Evolutionary conservation across 2,888 invertebrate genomes (phyloP), one percentile per base, ranked within the genome.

Genomic region (Horisme vitalbata): DNA sequence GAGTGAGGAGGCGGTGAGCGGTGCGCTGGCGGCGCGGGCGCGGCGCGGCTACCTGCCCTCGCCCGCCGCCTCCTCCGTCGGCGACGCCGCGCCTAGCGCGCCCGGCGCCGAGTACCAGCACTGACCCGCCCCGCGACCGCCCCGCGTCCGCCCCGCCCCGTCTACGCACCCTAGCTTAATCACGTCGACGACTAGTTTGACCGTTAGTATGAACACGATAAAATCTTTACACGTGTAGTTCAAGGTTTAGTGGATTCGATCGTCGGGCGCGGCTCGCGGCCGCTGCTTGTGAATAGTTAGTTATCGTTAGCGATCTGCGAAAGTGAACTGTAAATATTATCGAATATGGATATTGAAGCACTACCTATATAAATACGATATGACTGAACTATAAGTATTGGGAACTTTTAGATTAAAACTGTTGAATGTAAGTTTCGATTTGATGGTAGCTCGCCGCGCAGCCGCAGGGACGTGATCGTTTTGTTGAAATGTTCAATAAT

Each of bases 1-100:
- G 93, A 96, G 95, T 95, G 95, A 96, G 92, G 95, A 95, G 90
- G 91, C 91, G 84, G 91, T 93, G 86, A 30, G 91, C 91, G 86
- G 91, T 85, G 83, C 31, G 37, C n/a, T 90, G 85, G 85, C 83
- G 48, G 49, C 47, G 36, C 56, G 52, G 48, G 49, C 47, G 36
- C 56, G 52, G 63, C 84, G 89, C 82, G 87, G 86, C 57, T 79
- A 79, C 78, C 71, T 71, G 73, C 79, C 79, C 48, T 77, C 83
- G 74, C 80, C 90, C 77, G 83, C 83, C 45, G 67, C 61, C 71
- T 72, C 89, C 83, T 83, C 90, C 83, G 79, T 83, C 75, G 83
- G 75, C 70, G 73, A 73, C 48, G 66, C 67, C 59, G 68, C n/a
- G n/a, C n/a, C 72, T 43, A 63, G 63, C 61, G 70, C 70, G 58